Percentiles rank a stretch among this genome's conserved stretches.
Evolutionary conservation across 2,888 invertebrate species (phyloP).

Genomic region (Resseliella maxima): DNA sequence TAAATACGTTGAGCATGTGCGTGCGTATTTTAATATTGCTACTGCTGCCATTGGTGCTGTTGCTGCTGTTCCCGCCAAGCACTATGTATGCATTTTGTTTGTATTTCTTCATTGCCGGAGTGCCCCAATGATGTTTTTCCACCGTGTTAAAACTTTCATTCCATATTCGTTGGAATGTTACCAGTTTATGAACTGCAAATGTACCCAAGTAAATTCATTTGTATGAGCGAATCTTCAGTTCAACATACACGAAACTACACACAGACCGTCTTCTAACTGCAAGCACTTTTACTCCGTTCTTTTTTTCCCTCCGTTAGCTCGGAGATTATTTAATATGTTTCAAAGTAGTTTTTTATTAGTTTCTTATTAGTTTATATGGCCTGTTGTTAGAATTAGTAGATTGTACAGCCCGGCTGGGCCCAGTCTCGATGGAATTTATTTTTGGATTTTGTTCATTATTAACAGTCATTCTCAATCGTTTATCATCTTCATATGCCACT

Average conservation of each 20-base stretch:
- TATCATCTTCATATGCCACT: neutral
- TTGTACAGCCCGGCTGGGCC: neutral
- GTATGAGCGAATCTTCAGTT: neutral
- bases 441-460: slow-evolving; percentile 3
- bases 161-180: neutral
- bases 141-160: neutral
- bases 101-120: slow-evolving; percentile 25
- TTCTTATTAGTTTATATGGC: neutral
- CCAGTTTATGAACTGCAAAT: neutral
- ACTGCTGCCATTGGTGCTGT: neutral
- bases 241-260: neutral
- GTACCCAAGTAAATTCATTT: neutral
- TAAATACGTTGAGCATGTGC: neutral
- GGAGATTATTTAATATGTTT: neutral
- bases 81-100: neutral
- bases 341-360: slow-evolving; percentile 23
- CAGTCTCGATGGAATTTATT: neutral
- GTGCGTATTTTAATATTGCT: neutral
- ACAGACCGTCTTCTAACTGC: neutral
- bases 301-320: neutral
- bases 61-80: no score
- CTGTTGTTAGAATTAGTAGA: neutral
- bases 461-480: neutral
- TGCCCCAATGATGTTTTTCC: neutral
- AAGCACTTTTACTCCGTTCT: neutral